Evolutionary conservation across 2,888 invertebrate genomes (phyloP), one percentile per base, ranked within the genome.

Genomic region (Aspidapion aeneum): DNA sequence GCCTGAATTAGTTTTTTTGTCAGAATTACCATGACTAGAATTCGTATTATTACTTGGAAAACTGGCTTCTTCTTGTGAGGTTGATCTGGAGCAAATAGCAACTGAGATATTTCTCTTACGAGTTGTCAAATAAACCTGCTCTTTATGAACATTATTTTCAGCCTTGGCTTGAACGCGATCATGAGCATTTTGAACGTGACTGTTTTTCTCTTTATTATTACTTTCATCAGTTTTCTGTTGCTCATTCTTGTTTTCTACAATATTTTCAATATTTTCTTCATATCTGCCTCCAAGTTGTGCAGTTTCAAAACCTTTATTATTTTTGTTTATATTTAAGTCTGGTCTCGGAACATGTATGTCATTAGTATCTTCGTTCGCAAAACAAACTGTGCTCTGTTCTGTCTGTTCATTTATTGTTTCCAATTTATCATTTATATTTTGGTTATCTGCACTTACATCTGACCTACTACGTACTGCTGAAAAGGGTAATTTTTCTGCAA

Each of bases 371-470:
- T 3, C 12, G 35, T 7, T 35, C 35, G 12, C 5, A n/a, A n/a
- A n/a, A n/a, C n/a, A n/a, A 35, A 12, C 5, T 12, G 35, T 35
- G 35, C 35, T 35, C 12, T 35, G 5, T 56, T 62, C 62, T 16
- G 20, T 58, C 50, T 59, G 56, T 57, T 64, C 62, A 48, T 35
- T 17, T n/a, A 62, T 59, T 17, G 64, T 64, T n/a, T 51, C 52
- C 49, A 64, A 48, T 22, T 57, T 18, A 16, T 57, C 12, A 19
- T 17, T 19, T n/a, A 17, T 5, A 9, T 19, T 20, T 12, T n/a
- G 16, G 35, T 48, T 17, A 21, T 17, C 3, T 3, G 35, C 35
- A 7, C 12, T 12, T 12, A 12, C 5, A 12, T 35, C 35, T 35
- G 35, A 12, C 12, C 5, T 12, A 12, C 35, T 35, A 35, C 3